Percentiles rank a stretch among this genome's conserved stretches.
phyloP scores from a whole-genome alignment of 2,113 vertebrate genomes.

The Murina feae region DNA sequence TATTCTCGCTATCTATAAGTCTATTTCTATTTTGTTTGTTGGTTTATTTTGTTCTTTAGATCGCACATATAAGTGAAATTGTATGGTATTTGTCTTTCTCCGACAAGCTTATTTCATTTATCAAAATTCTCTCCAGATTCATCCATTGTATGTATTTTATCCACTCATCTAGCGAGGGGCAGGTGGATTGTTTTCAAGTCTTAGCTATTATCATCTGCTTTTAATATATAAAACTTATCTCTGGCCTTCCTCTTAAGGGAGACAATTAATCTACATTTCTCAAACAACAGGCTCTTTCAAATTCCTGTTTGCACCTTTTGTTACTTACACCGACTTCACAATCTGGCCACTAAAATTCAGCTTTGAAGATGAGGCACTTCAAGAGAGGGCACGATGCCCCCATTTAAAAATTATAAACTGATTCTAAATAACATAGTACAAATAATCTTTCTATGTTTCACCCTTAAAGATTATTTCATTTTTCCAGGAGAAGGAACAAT shows the following conservation, averaged over 20 bases:
- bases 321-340: neutral
- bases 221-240: neutral
- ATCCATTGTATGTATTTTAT: neutral
- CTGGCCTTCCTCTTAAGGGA: neutral
- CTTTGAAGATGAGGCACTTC: neutral
- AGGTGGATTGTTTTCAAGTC: neutral
- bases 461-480: neutral
- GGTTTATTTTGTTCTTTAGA: neutral
- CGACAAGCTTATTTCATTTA: neutral
- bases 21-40: neutral
- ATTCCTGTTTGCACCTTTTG: neutral
- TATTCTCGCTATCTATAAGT: neutral
- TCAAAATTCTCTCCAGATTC: neutral
- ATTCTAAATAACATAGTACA: neutral
- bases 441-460: neutral
- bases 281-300: neutral
- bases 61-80: neutral
- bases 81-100: neutral
- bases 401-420: neutral
- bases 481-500: neutral
- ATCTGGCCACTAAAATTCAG: neutral
- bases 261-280: neutral
- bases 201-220: neutral
- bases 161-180: neutral
- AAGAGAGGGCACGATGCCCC: neutral